Conservation (phyloP, 2,113 vertebrate species). For the Podiceps cristatus region DNA sequence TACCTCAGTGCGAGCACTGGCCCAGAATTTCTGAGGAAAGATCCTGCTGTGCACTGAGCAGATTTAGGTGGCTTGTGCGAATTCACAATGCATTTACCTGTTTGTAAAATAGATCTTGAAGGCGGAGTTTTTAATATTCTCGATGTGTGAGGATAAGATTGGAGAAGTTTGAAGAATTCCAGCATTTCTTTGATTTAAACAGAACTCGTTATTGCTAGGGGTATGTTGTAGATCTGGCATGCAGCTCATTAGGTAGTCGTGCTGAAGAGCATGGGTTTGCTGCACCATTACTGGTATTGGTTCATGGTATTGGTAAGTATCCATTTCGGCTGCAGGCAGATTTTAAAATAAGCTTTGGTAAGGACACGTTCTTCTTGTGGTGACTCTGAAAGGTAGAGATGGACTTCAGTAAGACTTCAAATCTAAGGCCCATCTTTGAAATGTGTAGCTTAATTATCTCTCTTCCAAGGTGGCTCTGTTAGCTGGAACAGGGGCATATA, state of each 20-base stretch:
- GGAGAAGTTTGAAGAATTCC: not conserved
- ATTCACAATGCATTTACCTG: not conserved
- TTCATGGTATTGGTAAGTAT: not conserved
- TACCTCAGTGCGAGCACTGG: not conserved
- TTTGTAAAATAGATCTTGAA: not conserved
- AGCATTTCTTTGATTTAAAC: not conserved
- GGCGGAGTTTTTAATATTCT: not conserved
- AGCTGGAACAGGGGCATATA: not conserved
- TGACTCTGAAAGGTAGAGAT: not conserved
- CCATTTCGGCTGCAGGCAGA: not conserved
- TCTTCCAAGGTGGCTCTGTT: not conserved
- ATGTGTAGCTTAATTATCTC: not conserved
- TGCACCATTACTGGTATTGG: not conserved
- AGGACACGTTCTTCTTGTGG: not conserved
- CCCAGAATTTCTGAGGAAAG: not conserved
- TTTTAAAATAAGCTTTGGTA: not conserved
- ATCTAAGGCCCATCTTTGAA: not conserved
- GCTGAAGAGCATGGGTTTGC: not conserved
- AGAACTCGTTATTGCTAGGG: not conserved
- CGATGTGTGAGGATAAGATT: not conserved
- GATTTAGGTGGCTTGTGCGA: not conserved
- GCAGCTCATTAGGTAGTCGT: not conserved
- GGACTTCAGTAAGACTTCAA: not conserved
- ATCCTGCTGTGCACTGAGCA: not conserved
- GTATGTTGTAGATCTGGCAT: not conserved